Base-by-base conservation (phyloP, 2,797 vertebrate species). In the Melanotaenia boesemani region DNA sequence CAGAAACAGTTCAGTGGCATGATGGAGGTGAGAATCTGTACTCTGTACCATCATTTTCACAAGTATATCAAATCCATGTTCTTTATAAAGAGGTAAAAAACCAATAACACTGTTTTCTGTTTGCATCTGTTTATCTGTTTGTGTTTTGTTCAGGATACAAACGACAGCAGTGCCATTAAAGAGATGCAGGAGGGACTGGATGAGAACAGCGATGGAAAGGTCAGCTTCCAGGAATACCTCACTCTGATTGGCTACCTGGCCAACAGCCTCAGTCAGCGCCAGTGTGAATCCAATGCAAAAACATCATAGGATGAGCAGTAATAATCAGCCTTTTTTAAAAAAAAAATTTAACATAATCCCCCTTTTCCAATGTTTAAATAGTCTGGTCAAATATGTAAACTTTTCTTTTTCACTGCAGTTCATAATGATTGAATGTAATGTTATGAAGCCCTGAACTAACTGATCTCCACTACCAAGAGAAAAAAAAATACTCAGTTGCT, bases 201-300 rank as follows among this genome's bases (percentile, higher is more conserved):
- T 32, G 88, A 72, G 1, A 91, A 95, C 87, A 60, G 80, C 0
- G 94, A 94, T 6, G 93, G 92, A 57, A 94, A 94, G 66, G 91
- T 95, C 89, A 86, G 84, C 90, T 95, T 95, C 84, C 63, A 80
- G 75, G 93, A 95, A 86, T 95, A 93, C 81, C 67, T 95, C 83
- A 73, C 18, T 55, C 84, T 95, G 87, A 76, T 95, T 57, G 94
- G 93, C 62, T 92, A 92, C 70, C 0, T 95, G 82, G 94, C 94
- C 61, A 90, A 52, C 20, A 34, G 79, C 37, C 1, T 90, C 37
- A 93, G 89, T 65, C 62, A 94, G 79, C 72, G 37, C 46, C 85
- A 87, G 74, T 0, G 0, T 11, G 81, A 1, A 10, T 0, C 28
- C 52, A 66, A 62, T 2, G 9, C 71, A 24, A 67, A 74, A 0